Evolutionary conservation across 2,888 invertebrate genomes (phyloP), one percentile per base, ranked within the genome.

Genomic region (Xestia rhomboidea): DNA sequence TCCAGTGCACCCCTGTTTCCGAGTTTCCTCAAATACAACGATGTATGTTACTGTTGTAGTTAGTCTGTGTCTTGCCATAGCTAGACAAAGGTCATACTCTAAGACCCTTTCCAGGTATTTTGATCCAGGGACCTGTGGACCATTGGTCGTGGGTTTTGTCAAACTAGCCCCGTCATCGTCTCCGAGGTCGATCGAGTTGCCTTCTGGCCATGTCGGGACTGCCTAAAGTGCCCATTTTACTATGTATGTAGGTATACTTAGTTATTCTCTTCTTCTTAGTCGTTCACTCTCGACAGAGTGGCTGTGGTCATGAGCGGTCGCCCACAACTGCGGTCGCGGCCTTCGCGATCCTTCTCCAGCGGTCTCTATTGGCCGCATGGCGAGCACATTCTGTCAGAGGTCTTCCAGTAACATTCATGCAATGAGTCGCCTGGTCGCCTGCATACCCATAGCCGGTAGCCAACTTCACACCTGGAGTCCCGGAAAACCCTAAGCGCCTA

Each of bases 141-240:
- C 11, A 54, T 1, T 54, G 24, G n/a, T 51, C 10, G 24, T 11
- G 10, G 24, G 24, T 54, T 54, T 54, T n/a, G 54, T 51, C 54
- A 11, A 54, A 13, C 54, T n/a, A n/a, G 24, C n/a, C n/a, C 13
- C 5, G 13, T n/a, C n/a, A n/a, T 54, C 4, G n/a, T 54, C 13
- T n/a, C n/a, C 2, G 4, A 11, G 5, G 11, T n/a, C 10, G 4
- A 1, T 5, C 5, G n/a, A n/a, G 5, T 5, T 5, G 54, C n/a
- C n/a, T 54, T 54, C 5, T 1, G 54, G 54, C n/a, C n/a, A n/a
- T 13, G 11, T n/a, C 11, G 2, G 13, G n/a, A n/a, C 54, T 54
- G n/a, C 5, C 51, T 5, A 4, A 54, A 11, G 10, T n/a, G 5
- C n/a, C 11, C 11, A 24, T 51, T 13, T 54, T 4, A n/a, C 11